Base-by-base conservation (phyloP, 2,113 vertebrate genomes). In the Athene noctua region DNA sequence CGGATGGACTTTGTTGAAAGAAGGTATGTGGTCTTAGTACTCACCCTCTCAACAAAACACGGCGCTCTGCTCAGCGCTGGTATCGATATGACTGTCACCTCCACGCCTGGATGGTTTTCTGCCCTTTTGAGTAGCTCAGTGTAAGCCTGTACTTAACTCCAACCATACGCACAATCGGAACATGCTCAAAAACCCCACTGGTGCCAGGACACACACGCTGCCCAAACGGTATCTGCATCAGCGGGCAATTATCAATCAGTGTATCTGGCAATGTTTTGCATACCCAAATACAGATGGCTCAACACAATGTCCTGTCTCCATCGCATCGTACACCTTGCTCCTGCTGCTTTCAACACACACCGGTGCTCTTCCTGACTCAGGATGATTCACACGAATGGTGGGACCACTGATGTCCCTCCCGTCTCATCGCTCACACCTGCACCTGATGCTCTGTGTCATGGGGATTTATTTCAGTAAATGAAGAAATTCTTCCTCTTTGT, bases 281-380 rank as follows among this genome's bases (percentile, higher is more conserved):
- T 3, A 2, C 23, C 34, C 42, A 47, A 2, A 47, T 1, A 26
- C 51, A 42, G 72, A 15, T 3, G 25, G 9, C 27, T 23, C 54
- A n/a, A 44, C 27, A 26, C 57, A 13, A 14, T 0, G 6, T 14
- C 34, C 10, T 0, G 0, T 30, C 73, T 55, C 72, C 62, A 16
- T 1, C 57, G 13, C 67, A 12, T 7, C 5, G 9, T 10, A 32
- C 51, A 46, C 40, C 59, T 77, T 9, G 6, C 16, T 46, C 49
- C 68, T 27, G 7, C 3, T 30, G 68, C 61, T 74, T 40, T 9
- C 40, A 40, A 5, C 29, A 25, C 6, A 4, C 46, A 2, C 7
- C 0, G 2, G 22, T 2, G 54, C 32, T 90, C 46, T 26, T 54
- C 66, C 52, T 4, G 3, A 15, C 2, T 44, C 77, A 47, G 72